A percentile compares a stretch with the other conserved stretches of the same genome.
Conservation (phyloP, 2,113 vertebrate species). For the Grus americana region DNA sequence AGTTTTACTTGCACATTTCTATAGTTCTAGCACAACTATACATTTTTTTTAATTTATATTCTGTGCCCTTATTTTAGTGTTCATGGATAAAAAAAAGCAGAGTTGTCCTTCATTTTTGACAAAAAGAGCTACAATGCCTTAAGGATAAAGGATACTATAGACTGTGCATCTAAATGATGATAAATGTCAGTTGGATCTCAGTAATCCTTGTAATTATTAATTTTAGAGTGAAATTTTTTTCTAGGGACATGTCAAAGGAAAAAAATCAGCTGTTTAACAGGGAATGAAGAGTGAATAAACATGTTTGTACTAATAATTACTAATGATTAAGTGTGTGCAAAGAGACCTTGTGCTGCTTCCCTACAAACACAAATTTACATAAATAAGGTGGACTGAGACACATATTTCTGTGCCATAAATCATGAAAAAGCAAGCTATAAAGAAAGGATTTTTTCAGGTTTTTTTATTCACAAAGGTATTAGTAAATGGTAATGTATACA, state of each 20-base stretch:
- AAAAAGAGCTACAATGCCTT: neutral
- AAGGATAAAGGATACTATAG: neutral
- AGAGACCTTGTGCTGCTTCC: neutral
- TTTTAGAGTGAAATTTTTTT: neutral
- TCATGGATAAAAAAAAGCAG: neutral
- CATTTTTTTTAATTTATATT: neutral
- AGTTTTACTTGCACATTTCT: neutral
- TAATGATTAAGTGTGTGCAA: neutral
- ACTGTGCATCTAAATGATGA: neutral
- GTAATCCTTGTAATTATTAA: neutral
- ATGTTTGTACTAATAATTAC: neutral
- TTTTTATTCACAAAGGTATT: constrained; percentile 1
- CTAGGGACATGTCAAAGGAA: neutral
- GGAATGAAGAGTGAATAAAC: neutral
- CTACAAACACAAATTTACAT: neutral
- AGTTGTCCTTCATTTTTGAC: neutral
- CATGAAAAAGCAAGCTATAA: neutral
- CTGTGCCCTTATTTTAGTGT: neutral
- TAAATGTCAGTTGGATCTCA: neutral
- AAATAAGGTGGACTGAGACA: too few relatives aligned
- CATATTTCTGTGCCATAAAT: neutral
- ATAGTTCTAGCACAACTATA: neutral
- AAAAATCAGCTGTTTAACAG: neutral
- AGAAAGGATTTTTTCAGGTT: neutral
- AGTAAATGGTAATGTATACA: neutral